Conservation (phyloP, 2,888 invertebrate genomes). For the Drosophila acutilabella region DNA sequence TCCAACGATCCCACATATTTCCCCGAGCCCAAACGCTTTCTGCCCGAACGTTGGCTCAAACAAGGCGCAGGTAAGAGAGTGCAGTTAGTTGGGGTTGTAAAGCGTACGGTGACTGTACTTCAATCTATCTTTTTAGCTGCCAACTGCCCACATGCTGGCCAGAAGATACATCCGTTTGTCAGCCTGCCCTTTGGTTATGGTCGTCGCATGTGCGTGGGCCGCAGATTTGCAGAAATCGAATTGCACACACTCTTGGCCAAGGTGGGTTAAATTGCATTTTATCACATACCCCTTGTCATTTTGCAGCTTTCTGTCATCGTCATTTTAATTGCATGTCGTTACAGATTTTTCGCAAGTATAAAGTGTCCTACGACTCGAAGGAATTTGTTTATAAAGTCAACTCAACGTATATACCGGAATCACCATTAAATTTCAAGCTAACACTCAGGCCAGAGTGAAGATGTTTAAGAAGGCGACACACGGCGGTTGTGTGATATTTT, state of each 20-base stretch:
- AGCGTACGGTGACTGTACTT: neutral
- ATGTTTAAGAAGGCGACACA: constrained; percentile 34
- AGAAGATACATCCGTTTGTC: constrained; percentile 90
- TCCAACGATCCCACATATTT: constrained; percentile 91
- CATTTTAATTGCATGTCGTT: constrained; percentile 7
- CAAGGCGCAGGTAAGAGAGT: constrained; percentile 80
- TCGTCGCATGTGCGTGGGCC: constrained; percentile 91
- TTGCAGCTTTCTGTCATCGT: neutral
- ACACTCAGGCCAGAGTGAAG: constrained; percentile 83
- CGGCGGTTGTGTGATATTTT: constrained; percentile 69
- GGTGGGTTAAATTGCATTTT: constrained; percentile 85
- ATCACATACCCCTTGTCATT: too few species aligned
- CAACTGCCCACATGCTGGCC: constrained; percentile 83
- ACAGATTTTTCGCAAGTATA: constrained; percentile 90
- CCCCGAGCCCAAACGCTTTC: constrained; percentile 88
- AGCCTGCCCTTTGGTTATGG: constrained; percentile 92
- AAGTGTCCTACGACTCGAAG: constrained; percentile 89
- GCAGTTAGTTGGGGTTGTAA: neutral
- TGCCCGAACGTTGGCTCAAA: constrained; percentile 93
- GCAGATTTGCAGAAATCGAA: constrained; percentile 93
- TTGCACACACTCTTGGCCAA: constrained; percentile 90
- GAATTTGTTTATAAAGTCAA: constrained; percentile 90
- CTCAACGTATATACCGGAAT: constrained; percentile 90
- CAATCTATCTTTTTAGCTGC: constrained; percentile 20
- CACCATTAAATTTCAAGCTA: constrained; percentile 89